phyloP scores from a whole-genome alignment of 2,797 vertebrate species.

The Carduelis carduelis region DNA sequence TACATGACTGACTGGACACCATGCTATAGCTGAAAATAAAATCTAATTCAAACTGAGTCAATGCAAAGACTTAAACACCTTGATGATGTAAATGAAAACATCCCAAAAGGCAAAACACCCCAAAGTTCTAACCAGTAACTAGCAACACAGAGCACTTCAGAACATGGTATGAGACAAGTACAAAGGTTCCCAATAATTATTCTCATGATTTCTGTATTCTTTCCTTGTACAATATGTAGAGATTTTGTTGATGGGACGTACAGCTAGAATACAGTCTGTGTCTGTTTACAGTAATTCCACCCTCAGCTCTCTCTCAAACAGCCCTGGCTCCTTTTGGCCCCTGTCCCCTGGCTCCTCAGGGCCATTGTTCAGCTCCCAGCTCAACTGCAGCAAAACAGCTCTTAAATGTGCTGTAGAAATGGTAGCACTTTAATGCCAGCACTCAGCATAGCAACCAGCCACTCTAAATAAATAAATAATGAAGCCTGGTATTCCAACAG shows the following conservation, averaged over 20 bases:
- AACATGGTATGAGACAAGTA: background rate
- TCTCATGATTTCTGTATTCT: background rate
- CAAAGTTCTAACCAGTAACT: background rate
- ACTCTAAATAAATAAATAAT: constrained; percentile 18
- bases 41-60: background rate
- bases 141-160: background rate
- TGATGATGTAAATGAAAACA: background rate
- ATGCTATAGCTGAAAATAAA: background rate
- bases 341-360: background rate
- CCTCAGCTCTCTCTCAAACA: background rate
- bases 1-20: background rate
- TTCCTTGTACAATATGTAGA: accelerated
- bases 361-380: background rate
- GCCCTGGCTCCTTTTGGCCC: background rate
- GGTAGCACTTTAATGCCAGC: background rate
- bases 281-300: background rate
- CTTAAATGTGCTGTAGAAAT: background rate
- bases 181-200: background rate
- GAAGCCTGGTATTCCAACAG: background rate
- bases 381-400: background rate
- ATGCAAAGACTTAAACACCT: background rate
- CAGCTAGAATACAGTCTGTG: background rate
- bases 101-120: accelerated
- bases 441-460: constrained; percentile 36
- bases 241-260: background rate